Conservation (phyloP, 2,888 invertebrate genomes). For the Heliconius charithonia region DNA sequence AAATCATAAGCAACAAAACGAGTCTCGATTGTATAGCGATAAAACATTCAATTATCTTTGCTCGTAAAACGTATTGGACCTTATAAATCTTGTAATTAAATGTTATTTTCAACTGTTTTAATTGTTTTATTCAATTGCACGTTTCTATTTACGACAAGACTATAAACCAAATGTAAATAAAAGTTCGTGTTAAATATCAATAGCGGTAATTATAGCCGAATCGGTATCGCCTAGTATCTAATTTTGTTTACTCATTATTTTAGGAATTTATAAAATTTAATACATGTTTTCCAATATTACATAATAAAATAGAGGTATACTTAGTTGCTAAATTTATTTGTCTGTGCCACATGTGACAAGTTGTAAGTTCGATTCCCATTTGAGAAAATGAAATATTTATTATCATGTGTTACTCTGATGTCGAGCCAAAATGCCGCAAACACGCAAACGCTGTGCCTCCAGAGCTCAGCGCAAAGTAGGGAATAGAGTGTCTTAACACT, state of each 20-base stretch:
- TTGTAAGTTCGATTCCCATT: no score
- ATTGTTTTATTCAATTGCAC: slow-evolving; percentile 41
- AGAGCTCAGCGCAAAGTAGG: no score
- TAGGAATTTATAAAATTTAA: background rate
- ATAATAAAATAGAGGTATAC: no score
- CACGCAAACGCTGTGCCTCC: no score
- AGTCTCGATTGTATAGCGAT: slow-evolving; percentile 48
- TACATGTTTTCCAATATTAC: background rate
- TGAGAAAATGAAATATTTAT: no score
- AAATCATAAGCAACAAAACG: slow-evolving; percentile 47
- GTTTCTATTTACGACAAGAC: slow-evolving; percentile 42
- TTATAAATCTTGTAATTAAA: slow-evolving; percentile 44
- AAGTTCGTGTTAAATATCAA: slow-evolving; percentile 34
- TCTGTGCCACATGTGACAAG: no score
- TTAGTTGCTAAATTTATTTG: no score
- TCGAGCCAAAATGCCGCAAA: no score
- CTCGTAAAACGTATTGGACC: slow-evolving; percentile 40
- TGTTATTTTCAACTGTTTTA: slow-evolving; percentile 42
- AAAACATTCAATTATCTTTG: slow-evolving; percentile 57
- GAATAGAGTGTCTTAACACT: no score
- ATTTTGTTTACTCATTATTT: slow-evolving; percentile 23
- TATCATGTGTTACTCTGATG: no score
- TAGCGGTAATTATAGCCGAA: slow-evolving; percentile 32
- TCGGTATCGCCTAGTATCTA: slow-evolving; percentile 9
- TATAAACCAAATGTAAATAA: slow-evolving; percentile 36